A percentile compares a stretch with the other conserved stretches of the same genome.
Evolutionary conservation across 2,797 vertebrate genomes (phyloP).

Genomic region (Paramormyrops hopkinsi): DNA sequence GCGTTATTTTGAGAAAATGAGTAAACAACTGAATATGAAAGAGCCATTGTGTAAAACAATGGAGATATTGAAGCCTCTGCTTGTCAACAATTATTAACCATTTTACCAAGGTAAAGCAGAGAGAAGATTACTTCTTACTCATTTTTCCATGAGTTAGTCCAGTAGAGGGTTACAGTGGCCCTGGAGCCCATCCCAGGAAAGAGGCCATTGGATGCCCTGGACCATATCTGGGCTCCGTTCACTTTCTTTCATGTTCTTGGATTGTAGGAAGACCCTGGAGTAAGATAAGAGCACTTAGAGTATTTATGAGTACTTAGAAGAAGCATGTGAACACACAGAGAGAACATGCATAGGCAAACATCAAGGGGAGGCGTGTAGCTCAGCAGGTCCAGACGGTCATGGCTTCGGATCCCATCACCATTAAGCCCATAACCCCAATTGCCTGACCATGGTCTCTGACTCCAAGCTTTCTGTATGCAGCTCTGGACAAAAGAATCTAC

Average conservation of each 20-base stretch:
- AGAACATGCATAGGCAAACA: neutral
- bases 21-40: neutral
- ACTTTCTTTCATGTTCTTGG: neutral
- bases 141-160: neutral
- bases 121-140: neutral
- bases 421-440: neutral
- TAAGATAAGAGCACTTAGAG: neutral
- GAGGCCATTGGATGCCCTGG: neutral
- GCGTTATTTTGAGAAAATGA: constrained; percentile 6
- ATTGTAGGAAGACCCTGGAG: neutral
- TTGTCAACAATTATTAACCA: neutral
- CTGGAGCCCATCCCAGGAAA: neutral
- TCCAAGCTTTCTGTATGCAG: neutral
- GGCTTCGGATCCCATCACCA: neutral
- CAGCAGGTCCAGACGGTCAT: neutral
- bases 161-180: neutral
- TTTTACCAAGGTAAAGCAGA: neutral
- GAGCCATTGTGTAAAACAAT: neutral
- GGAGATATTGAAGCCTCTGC: neutral
- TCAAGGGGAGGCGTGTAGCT: neutral
- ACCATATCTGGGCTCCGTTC: neutral
- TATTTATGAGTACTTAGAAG: neutral
- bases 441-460: neutral
- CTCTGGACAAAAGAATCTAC: neutral
- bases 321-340: neutral